Conservation (phyloP, 2,888 invertebrate genomes). For the Cosmorhoe ocellata region DNA sequence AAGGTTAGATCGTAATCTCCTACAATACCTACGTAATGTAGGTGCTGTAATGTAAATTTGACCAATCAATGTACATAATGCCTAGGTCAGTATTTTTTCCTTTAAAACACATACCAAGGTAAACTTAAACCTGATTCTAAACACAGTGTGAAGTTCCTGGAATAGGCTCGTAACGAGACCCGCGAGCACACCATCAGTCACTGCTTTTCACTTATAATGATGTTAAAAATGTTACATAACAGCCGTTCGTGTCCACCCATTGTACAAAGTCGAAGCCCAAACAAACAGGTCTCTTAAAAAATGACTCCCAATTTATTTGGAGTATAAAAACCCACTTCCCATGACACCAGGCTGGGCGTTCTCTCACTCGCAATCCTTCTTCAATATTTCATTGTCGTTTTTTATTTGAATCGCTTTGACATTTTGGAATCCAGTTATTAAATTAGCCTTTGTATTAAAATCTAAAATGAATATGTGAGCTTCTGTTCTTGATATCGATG, state of each 20-base stretch:
- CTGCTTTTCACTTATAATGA: slow-evolving; percentile 79
- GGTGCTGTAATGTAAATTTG: no score
- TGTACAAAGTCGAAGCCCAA: slow-evolving; percentile 70
- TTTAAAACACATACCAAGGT: no score
- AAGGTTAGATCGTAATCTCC: no score
- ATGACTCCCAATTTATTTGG: slow-evolving; percentile 80
- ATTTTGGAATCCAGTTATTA: slow-evolving; percentile 79
- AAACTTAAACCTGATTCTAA: no score
- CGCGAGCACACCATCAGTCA: slow-evolving; percentile 66
- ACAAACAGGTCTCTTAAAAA: slow-evolving; percentile 68
- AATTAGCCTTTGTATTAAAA: slow-evolving; percentile 82
- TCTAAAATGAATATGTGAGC: slow-evolving; percentile 72
- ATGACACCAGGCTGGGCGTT: slow-evolving; percentile 73
- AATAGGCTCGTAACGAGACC: slow-evolving; percentile 46
- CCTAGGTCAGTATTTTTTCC: no score
- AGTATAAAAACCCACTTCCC: slow-evolving; percentile 75
- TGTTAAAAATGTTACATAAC: slow-evolving; percentile 80
- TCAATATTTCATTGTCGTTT: slow-evolving; percentile 67
- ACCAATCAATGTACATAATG: no score
- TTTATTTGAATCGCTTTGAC: slow-evolving; percentile 76
- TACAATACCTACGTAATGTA: no score
- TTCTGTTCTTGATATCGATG: slow-evolving; percentile 41
- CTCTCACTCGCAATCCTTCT: slow-evolving; percentile 62
- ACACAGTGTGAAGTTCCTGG: slow-evolving; percentile 37
- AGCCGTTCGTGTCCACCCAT: slow-evolving; percentile 78